phyloP scores from a whole-genome alignment of 2,888 invertebrate genomes.

The Cacoxenus indagator region DNA sequence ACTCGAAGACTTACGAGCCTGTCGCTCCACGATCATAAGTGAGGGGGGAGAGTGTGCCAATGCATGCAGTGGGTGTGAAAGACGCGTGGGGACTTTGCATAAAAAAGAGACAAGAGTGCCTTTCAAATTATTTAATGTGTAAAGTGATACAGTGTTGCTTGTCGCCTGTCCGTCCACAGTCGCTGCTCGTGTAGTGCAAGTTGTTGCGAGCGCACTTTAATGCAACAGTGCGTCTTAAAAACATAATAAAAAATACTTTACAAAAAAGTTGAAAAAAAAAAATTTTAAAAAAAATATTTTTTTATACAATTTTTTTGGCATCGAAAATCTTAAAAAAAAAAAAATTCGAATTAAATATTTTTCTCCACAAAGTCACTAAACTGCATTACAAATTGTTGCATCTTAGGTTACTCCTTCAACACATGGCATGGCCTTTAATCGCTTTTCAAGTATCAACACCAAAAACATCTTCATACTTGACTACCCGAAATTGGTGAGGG shows the following conservation, averaged over 20 bases:
- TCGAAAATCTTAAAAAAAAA: background rate
- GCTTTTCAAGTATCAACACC: background rate
- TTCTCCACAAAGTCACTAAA: too few species aligned
- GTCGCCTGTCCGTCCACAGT: background rate
- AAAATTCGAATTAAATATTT: too few species aligned
- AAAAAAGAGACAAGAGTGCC: background rate
- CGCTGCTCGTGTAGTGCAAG: background rate
- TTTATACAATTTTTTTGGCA: too few species aligned
- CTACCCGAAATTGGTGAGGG: too few species aligned
- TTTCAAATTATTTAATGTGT: slow-evolving; percentile 61
- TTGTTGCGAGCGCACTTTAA: background rate
- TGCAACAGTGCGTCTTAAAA: background rate
- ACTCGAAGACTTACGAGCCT: slow-evolving; percentile 54
- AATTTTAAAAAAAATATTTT: too few species aligned
- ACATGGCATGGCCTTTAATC: background rate
- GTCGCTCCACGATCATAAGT: background rate
- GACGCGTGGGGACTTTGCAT: background rate
- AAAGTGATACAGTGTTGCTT: slow-evolving; percentile 47
- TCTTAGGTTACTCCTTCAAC: background rate
- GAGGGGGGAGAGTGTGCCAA: background rate
- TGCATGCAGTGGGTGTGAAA: background rate
- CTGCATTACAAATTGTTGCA: background rate
- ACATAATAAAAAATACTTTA: background rate
- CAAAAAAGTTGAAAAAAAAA: background rate
- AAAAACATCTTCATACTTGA: background rate